Evolutionary conservation across 2,888 invertebrate species (phyloP).

Genomic region (Nomada fucata): DNA sequence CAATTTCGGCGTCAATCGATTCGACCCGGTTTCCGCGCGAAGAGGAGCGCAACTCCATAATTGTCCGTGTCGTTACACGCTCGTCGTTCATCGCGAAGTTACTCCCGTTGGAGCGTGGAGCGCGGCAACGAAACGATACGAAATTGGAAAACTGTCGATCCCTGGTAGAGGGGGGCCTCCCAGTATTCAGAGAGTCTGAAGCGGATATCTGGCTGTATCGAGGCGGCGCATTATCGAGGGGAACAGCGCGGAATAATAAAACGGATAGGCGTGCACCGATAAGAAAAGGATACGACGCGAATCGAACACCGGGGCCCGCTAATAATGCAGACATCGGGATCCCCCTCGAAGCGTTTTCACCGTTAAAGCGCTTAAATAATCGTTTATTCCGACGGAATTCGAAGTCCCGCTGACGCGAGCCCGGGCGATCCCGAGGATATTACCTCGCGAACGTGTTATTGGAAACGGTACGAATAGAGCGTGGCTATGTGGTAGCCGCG

Average conservation of each 20-base stretch:
- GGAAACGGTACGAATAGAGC: constrained; percentile 39
- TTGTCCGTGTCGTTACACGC: constrained; percentile 10
- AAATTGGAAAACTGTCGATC: constrained; percentile 68
- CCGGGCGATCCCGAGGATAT: constrained; percentile 39
- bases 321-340: constrained; percentile 59
- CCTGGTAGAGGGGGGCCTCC: constrained; percentile 22
- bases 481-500: background rate
- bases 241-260: constrained; percentile 59
- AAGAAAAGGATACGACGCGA: constrained; percentile 49
- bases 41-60: constrained; percentile 18
- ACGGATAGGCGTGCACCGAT: constrained; percentile 53
- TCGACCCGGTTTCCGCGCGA: constrained; percentile 30
- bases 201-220: constrained; percentile 59
- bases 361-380: constrained; percentile 60
- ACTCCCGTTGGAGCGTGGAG: constrained; percentile 24
- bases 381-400: constrained; percentile 52
- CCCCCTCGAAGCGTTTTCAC: constrained; percentile 31
- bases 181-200: constrained; percentile 31
- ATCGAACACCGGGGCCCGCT: constrained; percentile 37
- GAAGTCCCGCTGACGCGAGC: constrained; percentile 17
- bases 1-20: constrained; percentile 28
- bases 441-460: constrained; percentile 52
- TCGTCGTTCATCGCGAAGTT: constrained; percentile 17
- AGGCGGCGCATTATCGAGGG: constrained; percentile 56
- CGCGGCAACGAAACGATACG: constrained; percentile 43